A percentile compares a stretch with the other conserved stretches of the same genome.
Conservation (phyloP, 2,888 invertebrate genomes). For the Limnephilus rhombicus region DNA sequence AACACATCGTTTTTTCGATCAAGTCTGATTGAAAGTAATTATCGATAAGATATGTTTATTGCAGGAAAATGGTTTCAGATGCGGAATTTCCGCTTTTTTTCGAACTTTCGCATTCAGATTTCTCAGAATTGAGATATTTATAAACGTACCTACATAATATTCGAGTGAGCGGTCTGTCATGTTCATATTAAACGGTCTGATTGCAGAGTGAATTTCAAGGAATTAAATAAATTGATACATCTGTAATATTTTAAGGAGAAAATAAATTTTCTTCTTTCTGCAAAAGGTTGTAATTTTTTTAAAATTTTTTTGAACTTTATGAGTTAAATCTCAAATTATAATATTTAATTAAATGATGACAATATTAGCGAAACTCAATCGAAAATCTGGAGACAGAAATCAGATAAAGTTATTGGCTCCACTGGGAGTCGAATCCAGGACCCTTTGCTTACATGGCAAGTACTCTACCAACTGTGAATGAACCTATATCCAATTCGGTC, state of each 20-base stretch:
- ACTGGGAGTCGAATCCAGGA: too few species aligned
- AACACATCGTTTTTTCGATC: background rate
- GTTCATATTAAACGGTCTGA: background rate
- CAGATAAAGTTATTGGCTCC: too few species aligned
- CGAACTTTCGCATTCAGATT: background rate
- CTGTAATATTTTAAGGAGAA: background rate
- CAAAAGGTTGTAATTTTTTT: background rate
- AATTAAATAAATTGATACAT: background rate
- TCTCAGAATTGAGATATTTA: background rate
- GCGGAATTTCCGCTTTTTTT: background rate
- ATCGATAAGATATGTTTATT: background rate
- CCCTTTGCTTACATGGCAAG: too few species aligned
- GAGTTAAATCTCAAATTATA: too few species aligned
- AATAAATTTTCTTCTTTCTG: background rate
- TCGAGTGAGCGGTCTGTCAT: background rate
- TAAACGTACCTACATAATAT: background rate
- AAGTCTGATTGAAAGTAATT: background rate
- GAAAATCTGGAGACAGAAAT: too few species aligned
- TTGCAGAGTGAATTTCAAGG: background rate
- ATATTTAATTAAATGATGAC: too few species aligned
- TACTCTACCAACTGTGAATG: too few species aligned
- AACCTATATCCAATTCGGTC: too few species aligned
- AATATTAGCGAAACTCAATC: too few species aligned
- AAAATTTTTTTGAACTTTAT: too few species aligned
- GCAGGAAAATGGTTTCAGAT: background rate